Evolutionary conservation across 2,888 invertebrate species (phyloP).

Genomic region (Pristionchus entomophagus): DNA sequence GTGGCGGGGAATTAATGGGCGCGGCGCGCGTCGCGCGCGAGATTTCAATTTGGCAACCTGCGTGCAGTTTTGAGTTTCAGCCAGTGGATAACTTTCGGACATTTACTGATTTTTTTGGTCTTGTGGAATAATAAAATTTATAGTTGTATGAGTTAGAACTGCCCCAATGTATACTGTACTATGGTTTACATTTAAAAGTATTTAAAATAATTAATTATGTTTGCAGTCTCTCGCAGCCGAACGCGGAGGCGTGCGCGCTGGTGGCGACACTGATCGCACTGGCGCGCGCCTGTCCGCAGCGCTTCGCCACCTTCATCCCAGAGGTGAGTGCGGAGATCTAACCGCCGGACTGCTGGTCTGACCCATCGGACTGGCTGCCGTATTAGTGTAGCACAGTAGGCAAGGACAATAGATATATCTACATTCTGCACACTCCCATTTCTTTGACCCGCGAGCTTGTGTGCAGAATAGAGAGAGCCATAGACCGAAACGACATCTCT

Average conservation of each 20-base stretch:
- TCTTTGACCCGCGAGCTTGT: too few species aligned
- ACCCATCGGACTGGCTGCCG: not conserved
- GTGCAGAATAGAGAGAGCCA: too few species aligned
- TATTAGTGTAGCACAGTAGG: not conserved
- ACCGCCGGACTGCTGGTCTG: too few species aligned
- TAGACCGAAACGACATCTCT: too few species aligned
- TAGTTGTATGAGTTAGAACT: not conserved
- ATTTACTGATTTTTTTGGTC: too few species aligned
- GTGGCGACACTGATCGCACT: constrained; percentile 37
- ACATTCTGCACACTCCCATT: too few species aligned
- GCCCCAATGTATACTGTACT: too few species aligned
- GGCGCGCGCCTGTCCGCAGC: not conserved
- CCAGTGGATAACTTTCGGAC: too few species aligned
- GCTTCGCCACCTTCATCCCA: constrained; percentile 39
- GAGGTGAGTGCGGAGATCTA: too few species aligned
- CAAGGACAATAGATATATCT: too few species aligned
- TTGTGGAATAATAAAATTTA: not conserved
- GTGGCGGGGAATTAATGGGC: not conserved
- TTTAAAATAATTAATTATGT: not conserved
- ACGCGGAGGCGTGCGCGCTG: constrained; percentile 20
- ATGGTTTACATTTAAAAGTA: not conserved
- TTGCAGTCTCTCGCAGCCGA: not conserved
- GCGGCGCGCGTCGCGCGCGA: not conserved
- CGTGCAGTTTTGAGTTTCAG: too few species aligned
- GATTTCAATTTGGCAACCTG: too few species aligned